These are phyloP conservation scores for Trichoplusia ni DNA, from an alignment of 1,140 invertebrate genomes.

Conservation along the genomic window DNA sequence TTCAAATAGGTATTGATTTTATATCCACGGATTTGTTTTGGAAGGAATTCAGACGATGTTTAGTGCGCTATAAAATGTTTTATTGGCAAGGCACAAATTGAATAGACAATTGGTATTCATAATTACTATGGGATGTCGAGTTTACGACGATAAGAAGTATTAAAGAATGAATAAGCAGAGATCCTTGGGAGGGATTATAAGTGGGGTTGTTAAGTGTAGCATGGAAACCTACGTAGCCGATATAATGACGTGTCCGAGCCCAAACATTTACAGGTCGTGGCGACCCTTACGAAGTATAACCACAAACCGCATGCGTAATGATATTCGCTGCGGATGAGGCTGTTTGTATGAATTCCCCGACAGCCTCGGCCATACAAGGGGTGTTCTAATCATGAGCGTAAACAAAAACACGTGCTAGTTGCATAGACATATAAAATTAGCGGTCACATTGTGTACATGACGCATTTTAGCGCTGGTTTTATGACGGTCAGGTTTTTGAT, in stretches of 20 bases:
- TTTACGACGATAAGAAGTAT: not conserved
- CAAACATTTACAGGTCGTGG: not conserved
- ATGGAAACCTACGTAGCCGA: not conserved
- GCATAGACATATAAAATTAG: constrained; percentile 2
- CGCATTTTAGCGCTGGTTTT: not conserved
- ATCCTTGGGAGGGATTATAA: constrained; percentile 9
- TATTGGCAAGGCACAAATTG: not conserved
- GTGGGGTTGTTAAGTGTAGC: not conserved
- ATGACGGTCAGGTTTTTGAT: not conserved
- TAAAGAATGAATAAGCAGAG: not conserved
- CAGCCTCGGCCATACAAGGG: not conserved
- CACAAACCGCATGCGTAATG: constrained; percentile 18
- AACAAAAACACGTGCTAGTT: constrained; percentile 9
- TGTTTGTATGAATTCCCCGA: not conserved
- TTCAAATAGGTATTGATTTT: constrained; percentile 16
- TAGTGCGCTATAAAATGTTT: constrained; percentile 8
- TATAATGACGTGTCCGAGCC: not conserved
- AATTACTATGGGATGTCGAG: too few species aligned
- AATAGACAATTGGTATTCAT: too few species aligned
- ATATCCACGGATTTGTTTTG: constrained; percentile 6
- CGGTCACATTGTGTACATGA: not conserved
- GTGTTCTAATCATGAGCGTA: not conserved
- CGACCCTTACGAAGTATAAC: constrained; percentile 9
- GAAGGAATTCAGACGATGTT: constrained; percentile 1
- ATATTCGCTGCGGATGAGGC: constrained; percentile 4